Percentiles rank a stretch among this genome's conserved stretches.
Evolutionary conservation across 2,113 vertebrate species (phyloP).

Genomic region (Porphyrio hochstetteri): DNA sequence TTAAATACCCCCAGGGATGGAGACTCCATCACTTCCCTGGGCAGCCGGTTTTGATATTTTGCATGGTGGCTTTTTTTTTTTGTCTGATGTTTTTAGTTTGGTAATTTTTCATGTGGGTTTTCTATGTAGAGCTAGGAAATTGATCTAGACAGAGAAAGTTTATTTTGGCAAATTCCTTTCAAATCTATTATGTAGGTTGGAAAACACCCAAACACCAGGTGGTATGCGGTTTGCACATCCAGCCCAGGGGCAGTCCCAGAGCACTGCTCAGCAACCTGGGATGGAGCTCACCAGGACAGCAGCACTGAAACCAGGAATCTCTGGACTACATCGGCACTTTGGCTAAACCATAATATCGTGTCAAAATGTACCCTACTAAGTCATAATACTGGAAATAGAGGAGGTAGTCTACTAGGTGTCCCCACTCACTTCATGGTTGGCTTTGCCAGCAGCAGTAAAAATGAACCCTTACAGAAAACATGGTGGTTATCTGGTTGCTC

Average conservation of each 20-base stretch:
- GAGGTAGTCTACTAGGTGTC: neutral
- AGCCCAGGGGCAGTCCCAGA: neutral
- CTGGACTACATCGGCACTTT: neutral
- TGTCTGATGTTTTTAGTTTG: no score
- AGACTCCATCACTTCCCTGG: no score
- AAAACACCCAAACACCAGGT: neutral
- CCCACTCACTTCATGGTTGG: neutral
- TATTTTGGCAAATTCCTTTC: neutral
- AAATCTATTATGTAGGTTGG: neutral
- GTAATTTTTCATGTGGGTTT: neutral
- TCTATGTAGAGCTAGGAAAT: neutral
- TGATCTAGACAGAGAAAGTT: neutral
- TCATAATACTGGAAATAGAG: neutral
- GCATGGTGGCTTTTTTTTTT: neutral
- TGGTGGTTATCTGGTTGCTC: neutral
- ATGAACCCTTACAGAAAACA: neutral
- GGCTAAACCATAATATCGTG: neutral
- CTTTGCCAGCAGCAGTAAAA: neutral
- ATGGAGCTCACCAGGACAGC: neutral
- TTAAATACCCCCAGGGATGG: no score
- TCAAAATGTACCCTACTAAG: neutral
- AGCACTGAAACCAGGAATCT: neutral
- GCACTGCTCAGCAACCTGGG: neutral
- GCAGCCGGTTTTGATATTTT: neutral
- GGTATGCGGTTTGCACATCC: neutral